Conservation (phyloP, 92 coral and sea anemone genomes). For the Chrysogorgia sp. region DNA sequence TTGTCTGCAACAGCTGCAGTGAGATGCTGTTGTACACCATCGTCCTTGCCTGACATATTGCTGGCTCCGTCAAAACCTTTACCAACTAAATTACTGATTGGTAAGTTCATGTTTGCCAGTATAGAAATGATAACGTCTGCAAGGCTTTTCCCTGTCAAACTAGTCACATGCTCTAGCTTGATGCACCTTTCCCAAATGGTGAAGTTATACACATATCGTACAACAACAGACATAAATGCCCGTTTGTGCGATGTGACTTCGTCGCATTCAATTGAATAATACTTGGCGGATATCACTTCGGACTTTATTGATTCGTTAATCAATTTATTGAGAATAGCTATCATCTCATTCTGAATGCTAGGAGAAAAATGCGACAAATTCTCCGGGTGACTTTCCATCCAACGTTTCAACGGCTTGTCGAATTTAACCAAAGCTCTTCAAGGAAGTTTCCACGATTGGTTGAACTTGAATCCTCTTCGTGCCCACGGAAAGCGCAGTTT, state of each 20-base stretch:
- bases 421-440: constrained; percentile 41
- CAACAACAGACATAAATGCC: constrained; percentile 38
- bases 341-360: constrained; percentile 35
- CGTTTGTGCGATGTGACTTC: constrained; percentile 50
- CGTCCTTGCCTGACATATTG: constrained; percentile 44
- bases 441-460: constrained; percentile 46
- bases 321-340: neutral
- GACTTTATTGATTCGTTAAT: constrained; percentile 5
- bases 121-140: constrained; percentile 18
- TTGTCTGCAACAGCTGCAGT: constrained; percentile 33
- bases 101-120: constrained; percentile 17
- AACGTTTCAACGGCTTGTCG: constrained; percentile 32
- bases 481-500: constrained; percentile 49
- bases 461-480: constrained; percentile 40
- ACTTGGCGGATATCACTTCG: constrained; percentile 27
- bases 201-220: constrained; percentile 35
- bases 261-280: constrained; percentile 48
- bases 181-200: constrained; percentile 33
- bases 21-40: constrained; percentile 35
- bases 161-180: constrained; percentile 30
- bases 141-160: constrained; percentile 10
- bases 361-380: constrained; percentile 44
- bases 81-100: constrained; percentile 16
- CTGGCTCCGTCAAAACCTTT: constrained; percentile 44
- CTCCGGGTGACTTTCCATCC: constrained; percentile 37